Percentiles rank a stretch among this genome's conserved stretches.
Conservation (phyloP, 2,113 vertebrate genomes). For the Seriola aureovittata region DNA sequence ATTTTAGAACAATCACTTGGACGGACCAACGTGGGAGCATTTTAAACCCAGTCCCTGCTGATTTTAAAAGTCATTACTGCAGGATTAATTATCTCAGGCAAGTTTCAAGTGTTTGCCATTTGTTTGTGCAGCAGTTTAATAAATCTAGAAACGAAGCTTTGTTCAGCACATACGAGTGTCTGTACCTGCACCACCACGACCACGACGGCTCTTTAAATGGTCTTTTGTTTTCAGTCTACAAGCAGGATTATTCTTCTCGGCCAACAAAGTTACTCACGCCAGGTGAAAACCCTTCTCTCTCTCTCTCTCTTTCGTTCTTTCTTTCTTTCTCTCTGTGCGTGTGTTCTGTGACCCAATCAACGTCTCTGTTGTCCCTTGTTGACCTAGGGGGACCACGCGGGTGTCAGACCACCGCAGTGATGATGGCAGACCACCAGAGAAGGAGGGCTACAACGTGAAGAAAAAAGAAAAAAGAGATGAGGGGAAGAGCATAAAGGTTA, state of each 20-base stretch:
- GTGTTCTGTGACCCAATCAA: conserved; percentile 41
- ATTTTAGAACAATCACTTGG: background rate
- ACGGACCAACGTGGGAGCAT: background rate
- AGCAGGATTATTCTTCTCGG: conserved; percentile 3
- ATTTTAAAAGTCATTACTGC: background rate
- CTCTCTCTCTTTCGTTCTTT: conserved; percentile 16
- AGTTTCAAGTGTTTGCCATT: background rate
- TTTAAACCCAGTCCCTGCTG: background rate
- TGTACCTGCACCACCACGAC: background rate
- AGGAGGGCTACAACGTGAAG: background rate
- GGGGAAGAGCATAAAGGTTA: conserved; percentile 5
- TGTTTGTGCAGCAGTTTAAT: background rate
- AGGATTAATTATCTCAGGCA: background rate
- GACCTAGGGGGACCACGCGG: conserved; percentile 67
- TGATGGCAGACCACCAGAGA: conserved; percentile 72
- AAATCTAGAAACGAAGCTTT: background rate
- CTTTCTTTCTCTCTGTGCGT: conserved; percentile 7
- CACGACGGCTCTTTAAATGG: background rate
- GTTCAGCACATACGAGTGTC: background rate
- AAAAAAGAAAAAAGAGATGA: background rate
- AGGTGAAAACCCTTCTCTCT: conserved; percentile 54
- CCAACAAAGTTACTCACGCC: conserved; percentile 36
- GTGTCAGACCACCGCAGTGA: conserved; percentile 52
- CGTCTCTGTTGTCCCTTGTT: conserved; percentile 28
- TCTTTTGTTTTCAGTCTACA: background rate